Evolutionary conservation across 1,140 invertebrate genomes (phyloP), one percentile per base, ranked within the genome.

Genomic region (Cotesia typhae): DNA sequence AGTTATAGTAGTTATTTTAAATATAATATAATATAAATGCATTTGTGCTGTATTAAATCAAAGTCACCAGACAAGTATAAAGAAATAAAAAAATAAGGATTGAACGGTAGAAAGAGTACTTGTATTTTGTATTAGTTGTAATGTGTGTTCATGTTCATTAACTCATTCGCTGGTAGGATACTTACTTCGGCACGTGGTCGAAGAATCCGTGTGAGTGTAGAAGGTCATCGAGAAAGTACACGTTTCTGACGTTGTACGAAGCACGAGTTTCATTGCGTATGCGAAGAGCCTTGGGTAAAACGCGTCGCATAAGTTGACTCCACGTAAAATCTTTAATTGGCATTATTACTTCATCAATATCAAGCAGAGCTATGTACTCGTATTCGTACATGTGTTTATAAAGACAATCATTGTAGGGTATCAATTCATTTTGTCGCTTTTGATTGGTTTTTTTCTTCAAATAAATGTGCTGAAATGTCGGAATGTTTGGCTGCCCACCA

Each of bases 361-460:
- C 97, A 28, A 98, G 86, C 10, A 98, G 86, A 0, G 94, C 94
- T 41, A 98, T 92, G 85, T 96, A 97, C 66, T 95, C 91, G 82
- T 97, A 98, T 53, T 92, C 89, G 81, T 97, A 96, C 85, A 97
- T 90, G 81, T 97, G 94, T 77, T 96, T 93, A 86, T 98, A 98
- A 4, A 98, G 88, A 80, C 97, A 98, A 82, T 98, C 97, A 84
- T 98, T 98, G 88, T 98, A 98, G 0, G 97, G 96, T 76, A 98
- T 97, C 51, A 98, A 88, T 84, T 98, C 96, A 84, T 98, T 97
- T 80, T 98, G 95, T 9, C 96, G 87, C 82, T 98, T 98, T 84
- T 96, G 92, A 79, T 94, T 97, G 1, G 94, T 92, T 83, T 95
- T 95, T 82, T 95, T 95, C 59, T 94, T 94, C 4, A 97, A 88